These are phyloP conservation scores for Acronicta alni DNA, from an alignment of 2,888 invertebrate species.

Conservation along the genomic window DNA sequence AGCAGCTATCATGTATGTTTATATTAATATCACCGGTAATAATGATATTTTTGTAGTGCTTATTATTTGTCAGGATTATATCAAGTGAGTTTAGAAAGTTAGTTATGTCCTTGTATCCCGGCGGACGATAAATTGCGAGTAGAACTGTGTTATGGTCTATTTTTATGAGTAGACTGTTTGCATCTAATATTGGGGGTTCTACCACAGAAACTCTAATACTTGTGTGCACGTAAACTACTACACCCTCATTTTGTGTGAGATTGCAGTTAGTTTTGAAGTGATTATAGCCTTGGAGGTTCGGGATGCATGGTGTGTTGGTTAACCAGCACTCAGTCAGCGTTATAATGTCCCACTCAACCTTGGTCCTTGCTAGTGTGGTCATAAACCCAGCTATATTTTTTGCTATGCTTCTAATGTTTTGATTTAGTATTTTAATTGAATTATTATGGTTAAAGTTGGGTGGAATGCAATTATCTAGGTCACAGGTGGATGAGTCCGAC, in stretches of 20 bases:
- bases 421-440: constrained; percentile 8
- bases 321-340: constrained; percentile 23
- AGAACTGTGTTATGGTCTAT: not conserved
- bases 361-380: constrained; percentile 5
- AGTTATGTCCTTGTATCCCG: constrained; percentile 2
- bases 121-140: constrained; percentile 15
- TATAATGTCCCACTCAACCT: constrained; percentile 12
- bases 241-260: constrained; percentile 23
- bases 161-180: constrained; percentile 14
- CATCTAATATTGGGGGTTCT: constrained; percentile 6
- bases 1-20: constrained; percentile 10
- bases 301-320: constrained; percentile 3
- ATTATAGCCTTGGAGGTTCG: not conserved
- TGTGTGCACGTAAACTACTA: constrained; percentile 7
- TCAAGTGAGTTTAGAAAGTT: constrained; percentile 7
- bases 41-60: constrained; percentile 9
- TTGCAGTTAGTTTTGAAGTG: constrained; percentile 6
- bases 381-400: constrained; percentile 14
- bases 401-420: constrained; percentile 18
- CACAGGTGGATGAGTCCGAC: constrained; percentile 16
- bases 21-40: constrained; percentile 22
- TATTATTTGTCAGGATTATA: not conserved
- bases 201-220: constrained; percentile 2
- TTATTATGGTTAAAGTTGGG: constrained; percentile 1
- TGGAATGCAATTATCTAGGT: constrained; percentile 13